Percentiles rank a stretch among this genome's conserved stretches.
Evolutionary conservation across 2,888 invertebrate species (phyloP).

Genomic region (Tetragonula carbonaria): DNA sequence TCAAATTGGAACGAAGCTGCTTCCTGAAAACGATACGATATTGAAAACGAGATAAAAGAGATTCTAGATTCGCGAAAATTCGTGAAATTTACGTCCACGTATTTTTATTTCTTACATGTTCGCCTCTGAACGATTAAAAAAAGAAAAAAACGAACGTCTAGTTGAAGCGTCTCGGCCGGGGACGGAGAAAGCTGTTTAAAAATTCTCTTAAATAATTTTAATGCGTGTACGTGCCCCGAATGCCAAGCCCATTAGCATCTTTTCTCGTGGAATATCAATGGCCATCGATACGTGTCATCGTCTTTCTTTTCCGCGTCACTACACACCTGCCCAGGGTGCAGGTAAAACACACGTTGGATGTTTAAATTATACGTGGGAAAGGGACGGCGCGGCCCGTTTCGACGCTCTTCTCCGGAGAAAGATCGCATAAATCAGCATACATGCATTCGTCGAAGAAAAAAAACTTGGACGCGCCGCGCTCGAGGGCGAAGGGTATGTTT

Average conservation of each 20-base stretch:
- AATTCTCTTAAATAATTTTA: constrained; percentile 1
- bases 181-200: background rate
- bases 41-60: background rate
- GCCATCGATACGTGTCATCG: constrained; percentile 63
- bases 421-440: constrained; percentile 82
- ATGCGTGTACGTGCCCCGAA: constrained; percentile 12
- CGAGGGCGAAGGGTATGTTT: constrained; percentile 66
- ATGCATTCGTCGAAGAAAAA: constrained; percentile 79
- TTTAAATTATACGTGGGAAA: constrained; percentile 69
- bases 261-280: constrained; percentile 65
- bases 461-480: constrained; percentile 75
- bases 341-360: constrained; percentile 62
- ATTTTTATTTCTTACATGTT: background rate
- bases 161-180: no score
- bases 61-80: background rate
- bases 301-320: constrained; percentile 67
- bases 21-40: background rate
- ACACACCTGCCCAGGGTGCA: constrained; percentile 66
- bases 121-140: background rate
- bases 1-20: background rate
- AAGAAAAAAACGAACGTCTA: background rate
- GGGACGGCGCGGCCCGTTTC: constrained; percentile 58
- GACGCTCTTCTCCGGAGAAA: constrained; percentile 69
- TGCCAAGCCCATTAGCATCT: constrained; percentile 36
- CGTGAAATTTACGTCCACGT: background rate